Percentiles rank a stretch among this genome's conserved stretches.
Conservation (phyloP, 2,888 invertebrate species). For the Apeira syringaria region DNA sequence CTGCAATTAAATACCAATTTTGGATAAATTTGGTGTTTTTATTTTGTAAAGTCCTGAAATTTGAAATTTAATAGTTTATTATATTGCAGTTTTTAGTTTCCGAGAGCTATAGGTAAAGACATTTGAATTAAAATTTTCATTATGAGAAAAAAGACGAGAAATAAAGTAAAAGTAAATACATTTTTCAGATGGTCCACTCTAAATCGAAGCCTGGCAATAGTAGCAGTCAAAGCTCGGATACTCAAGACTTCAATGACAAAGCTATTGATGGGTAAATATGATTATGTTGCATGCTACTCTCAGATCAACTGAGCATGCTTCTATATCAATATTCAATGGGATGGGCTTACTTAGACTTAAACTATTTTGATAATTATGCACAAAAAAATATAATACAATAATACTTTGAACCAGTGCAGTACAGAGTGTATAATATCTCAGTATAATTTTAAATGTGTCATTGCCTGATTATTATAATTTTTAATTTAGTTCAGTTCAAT, state of each 20-base stretch:
- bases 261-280: conserved; percentile 78
- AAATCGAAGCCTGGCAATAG: conserved; percentile 65
- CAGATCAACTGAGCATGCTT: neutral
- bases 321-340: conserved; percentile 5
- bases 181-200: conserved; percentile 77
- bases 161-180: conserved; percentile 34
- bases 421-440: no score
- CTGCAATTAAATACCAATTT: conserved; percentile 21
- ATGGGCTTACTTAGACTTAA: conserved; percentile 6
- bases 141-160: neutral
- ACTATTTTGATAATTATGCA: no score
- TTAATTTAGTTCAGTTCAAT: no score
- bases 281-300: conserved; percentile 13
- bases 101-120: conserved; percentile 11
- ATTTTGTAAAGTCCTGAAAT: no score
- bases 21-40: conserved; percentile 25
- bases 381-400: no score
- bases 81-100: neutral
- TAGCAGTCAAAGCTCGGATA: conserved; percentile 69
- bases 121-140: conserved; percentile 1
- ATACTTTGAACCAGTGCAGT: no score
- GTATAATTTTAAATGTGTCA: no score
- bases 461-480: no score
- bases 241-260: conserved; percentile 66
- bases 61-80: no score